Evolutionary conservation across 2,113 vertebrate genomes (phyloP).

Genomic region (Phalacrocorax pelagicus): DNA sequence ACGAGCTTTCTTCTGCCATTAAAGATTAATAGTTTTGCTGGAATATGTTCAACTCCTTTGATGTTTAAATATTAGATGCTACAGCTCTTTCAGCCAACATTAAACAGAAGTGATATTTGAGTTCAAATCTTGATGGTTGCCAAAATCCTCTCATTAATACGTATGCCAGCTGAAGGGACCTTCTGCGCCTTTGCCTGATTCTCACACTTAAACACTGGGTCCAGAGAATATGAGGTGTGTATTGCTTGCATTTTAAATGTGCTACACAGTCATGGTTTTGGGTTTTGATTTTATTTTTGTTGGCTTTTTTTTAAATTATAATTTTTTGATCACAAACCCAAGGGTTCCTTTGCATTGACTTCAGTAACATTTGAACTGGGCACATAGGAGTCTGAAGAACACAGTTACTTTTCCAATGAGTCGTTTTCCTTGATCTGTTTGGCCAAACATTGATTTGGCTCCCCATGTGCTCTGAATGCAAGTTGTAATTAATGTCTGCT

Average conservation of each 20-base stretch:
- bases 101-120: neutral
- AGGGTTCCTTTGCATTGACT: neutral
- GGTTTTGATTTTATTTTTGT: neutral
- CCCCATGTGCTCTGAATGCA: neutral
- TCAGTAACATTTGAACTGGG: neutral
- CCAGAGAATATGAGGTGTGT: neutral
- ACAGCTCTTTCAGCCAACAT: neutral
- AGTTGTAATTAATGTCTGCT: neutral
- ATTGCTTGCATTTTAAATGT: neutral
- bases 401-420: neutral
- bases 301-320: neutral
- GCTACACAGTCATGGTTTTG: neutral
- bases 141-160: neutral
- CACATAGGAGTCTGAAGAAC: neutral
- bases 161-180: neutral
- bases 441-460: conserved; percentile 31
- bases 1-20: neutral
- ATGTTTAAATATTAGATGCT: conserved; percentile 2
- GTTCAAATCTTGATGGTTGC: neutral
- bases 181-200: neutral
- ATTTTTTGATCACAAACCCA: neutral
- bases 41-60: neutral
- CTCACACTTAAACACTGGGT: neutral
- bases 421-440: conserved; percentile 13
- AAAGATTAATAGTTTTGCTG: neutral